Percentiles rank a stretch among this genome's conserved stretches.
Conservation (phyloP, 2,888 invertebrate genomes). For the Napeogenes inachia region DNA sequence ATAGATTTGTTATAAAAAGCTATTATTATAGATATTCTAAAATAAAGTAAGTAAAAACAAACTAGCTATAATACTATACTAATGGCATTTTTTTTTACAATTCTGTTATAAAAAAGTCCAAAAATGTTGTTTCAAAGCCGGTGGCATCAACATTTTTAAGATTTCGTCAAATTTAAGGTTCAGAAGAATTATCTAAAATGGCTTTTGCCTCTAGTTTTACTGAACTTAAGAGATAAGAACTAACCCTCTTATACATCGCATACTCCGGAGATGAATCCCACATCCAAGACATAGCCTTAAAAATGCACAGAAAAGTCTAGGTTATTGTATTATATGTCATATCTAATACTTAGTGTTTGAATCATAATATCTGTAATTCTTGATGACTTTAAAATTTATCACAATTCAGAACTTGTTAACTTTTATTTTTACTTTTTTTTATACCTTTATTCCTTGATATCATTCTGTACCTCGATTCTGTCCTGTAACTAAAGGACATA, state of each 20-base stretch:
- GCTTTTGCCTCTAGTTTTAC: conserved; percentile 39
- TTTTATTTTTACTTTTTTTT: too few species aligned
- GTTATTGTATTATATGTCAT: not conserved
- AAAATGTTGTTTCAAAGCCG: conserved; percentile 22
- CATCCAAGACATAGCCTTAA: conserved; percentile 45
- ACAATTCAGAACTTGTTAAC: too few species aligned
- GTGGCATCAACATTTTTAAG: conserved; percentile 22
- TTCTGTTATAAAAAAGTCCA: conserved; percentile 12
- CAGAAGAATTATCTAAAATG: conserved; percentile 24
- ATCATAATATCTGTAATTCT: too few species aligned
- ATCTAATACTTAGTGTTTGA: too few species aligned
- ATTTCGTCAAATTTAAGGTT: conserved; percentile 16
- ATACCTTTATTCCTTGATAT: too few species aligned
- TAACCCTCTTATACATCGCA: conserved; percentile 34
- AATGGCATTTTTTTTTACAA: too few species aligned
- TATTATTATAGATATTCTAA: too few species aligned
- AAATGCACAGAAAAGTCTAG: conserved; percentile 33
- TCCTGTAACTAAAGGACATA: not conserved
- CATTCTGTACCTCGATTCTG: too few species aligned
- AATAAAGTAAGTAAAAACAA: too few species aligned
- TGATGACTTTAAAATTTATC: too few species aligned
- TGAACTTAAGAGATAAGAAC: conserved; percentile 39
- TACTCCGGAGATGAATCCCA: conserved; percentile 68
- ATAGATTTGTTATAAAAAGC: too few species aligned
- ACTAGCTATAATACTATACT: too few species aligned